Percentiles rank a stretch among this genome's conserved stretches.
Conservation (phyloP, 2,888 invertebrate genomes). For the Caenorhabditis wallacei region DNA sequence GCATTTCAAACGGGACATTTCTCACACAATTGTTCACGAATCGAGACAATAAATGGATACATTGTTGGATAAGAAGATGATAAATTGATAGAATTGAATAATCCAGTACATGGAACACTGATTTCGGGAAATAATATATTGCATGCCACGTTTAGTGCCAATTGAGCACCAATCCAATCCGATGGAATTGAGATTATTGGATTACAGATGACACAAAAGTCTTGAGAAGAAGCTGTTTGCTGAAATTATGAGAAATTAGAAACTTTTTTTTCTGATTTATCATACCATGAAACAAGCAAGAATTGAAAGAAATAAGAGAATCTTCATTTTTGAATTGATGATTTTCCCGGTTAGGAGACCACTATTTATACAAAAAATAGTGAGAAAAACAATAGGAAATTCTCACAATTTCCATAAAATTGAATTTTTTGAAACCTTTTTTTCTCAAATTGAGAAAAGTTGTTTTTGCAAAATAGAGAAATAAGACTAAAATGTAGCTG, state of each 20-base stretch:
- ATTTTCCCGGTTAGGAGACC: neutral
- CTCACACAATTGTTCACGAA: slow-evolving; percentile 16
- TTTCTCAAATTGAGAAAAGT: neutral
- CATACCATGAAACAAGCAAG: neutral
- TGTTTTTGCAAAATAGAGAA: neutral
- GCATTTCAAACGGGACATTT: slow-evolving; percentile 3
- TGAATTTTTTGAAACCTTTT: too few species aligned
- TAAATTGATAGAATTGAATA: slow-evolving; percentile 30
- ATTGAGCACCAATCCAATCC: slow-evolving; percentile 26
- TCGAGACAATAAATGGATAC: slow-evolving; percentile 20
- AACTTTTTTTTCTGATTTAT: neutral
- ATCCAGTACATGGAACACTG: slow-evolving; percentile 10
- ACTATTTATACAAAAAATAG: neutral
- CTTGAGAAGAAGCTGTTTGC: neutral
- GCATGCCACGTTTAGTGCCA: slow-evolving; percentile 26
- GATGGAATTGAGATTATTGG: slow-evolving; percentile 21
- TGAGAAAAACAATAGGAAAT: neutral
- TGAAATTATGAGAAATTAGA: neutral
- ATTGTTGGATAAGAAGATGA: slow-evolving; percentile 14
- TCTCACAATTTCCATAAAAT: slow-evolving; percentile 5
- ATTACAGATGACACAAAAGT: slow-evolving; percentile 14
- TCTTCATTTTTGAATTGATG: neutral
- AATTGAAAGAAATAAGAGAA: neutral
- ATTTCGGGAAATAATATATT: slow-evolving; percentile 10
- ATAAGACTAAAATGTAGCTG: neutral